Evolutionary conservation across 2,888 invertebrate species (phyloP), one percentile per base, ranked within the genome.

Genomic region (Liopterus haemorrhoidalis): DNA sequence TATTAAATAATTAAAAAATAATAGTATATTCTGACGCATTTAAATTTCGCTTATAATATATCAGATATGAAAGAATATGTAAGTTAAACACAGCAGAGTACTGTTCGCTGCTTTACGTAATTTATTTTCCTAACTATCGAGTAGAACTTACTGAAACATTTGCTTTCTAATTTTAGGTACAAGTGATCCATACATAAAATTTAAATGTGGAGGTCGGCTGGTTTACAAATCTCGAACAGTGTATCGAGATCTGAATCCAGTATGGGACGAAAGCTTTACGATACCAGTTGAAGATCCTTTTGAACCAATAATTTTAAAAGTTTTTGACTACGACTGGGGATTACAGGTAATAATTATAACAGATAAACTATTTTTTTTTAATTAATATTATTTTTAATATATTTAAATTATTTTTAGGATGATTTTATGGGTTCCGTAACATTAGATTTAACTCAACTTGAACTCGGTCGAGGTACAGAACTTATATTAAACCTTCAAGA

Each of bases 271-370:
- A 68, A 85, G 83, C 57, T 94, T 97, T 68, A 85, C 86, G 5
- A 78, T 95, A 56, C 89, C 91, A 32, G 80, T 94, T 49, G 92
- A 93, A 69, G 93, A 95, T 72, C 85, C 92, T 0, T 91, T 90
- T 59, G 78, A 80, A 59, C 83, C 87, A 1, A 78, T 95, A 32
- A 79, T 83, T 56, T 77, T 94, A 49, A 92, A 93, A 79, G 95
- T 96, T 4, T 96, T 89, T 66, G 97, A 97, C 71, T 95, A 95
- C 67, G 97, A 99, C 65, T 93, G 95, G 85, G 95, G 94, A 20
- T 78, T 93, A 30, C 69, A 69, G 64, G 69, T 67, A 57, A 54
- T n/a, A n/a, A n/a, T n/a, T n/a, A n/a, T n/a, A n/a, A n/a, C n/a
- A n/a, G n/a, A n/a, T n/a, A n/a, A n/a, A n/a, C n/a, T 25, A 11